Evolutionary conservation across 2,797 vertebrate genomes (phyloP).

Genomic region (Urophycis tenuis): DNA sequence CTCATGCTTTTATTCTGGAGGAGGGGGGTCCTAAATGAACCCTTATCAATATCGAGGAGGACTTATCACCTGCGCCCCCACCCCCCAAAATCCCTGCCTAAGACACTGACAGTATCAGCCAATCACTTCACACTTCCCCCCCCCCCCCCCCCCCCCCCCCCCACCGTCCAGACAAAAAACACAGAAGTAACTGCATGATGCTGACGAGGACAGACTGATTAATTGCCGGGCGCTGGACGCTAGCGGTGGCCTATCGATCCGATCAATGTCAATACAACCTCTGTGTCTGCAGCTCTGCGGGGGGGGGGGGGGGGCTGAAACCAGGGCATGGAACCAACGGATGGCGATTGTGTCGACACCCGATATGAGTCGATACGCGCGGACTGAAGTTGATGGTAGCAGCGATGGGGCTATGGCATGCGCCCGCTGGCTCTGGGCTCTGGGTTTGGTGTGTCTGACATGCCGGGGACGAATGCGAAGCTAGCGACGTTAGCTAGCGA

Average conservation of each 20-base stretch:
- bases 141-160: too few relatives aligned
- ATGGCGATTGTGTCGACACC: conserved; percentile 2
- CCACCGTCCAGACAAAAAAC: too few relatives aligned
- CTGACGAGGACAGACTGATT: neutral
- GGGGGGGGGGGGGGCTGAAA: neutral
- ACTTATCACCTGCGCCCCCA: too few relatives aligned
- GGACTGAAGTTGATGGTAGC: neutral
- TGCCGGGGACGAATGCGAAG: neutral
- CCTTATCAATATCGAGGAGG: too few relatives aligned
- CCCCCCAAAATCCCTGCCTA: too few relatives aligned
- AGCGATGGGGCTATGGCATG: too few relatives aligned
- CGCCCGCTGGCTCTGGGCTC: neutral
- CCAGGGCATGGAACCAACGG: conserved; percentile 17
- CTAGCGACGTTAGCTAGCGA: neutral
- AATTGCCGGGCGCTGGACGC: neutral
- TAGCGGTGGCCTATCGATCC: conserved; percentile 11
- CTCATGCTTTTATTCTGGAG: too few relatives aligned
- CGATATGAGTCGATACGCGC: conserved; percentile 8
- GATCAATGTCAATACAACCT: conserved; percentile 5
- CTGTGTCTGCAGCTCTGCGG: neutral
- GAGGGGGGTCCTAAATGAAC: too few relatives aligned
- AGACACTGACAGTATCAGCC: too few relatives aligned
- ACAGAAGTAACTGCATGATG: neutral
- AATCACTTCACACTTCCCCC: too few relatives aligned
- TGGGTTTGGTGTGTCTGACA: neutral